Base-by-base conservation (phyloP, 2,113 vertebrate genomes). In the Alosa alosa region DNA sequence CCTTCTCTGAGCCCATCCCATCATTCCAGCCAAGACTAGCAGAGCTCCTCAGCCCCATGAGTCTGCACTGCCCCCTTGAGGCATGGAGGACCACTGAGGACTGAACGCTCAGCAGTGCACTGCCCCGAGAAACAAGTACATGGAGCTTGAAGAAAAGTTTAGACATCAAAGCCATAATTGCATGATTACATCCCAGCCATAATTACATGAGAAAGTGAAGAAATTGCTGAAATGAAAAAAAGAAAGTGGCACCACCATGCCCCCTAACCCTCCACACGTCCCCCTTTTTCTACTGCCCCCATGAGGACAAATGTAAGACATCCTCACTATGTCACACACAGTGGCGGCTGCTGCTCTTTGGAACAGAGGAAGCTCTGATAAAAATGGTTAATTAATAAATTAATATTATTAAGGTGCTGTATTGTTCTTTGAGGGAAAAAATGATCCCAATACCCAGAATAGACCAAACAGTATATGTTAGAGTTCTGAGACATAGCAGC, bases 141-240 rank as follows among this genome's bases (percentile, higher is more conserved):
- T 6, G 4, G 60, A 5, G 9, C 1, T 25, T 25, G 60, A 20
- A n/a, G 20, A 25, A 64, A 9, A 2, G 60, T 17, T 4, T 86
- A 44, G 41, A 44, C 41, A 44, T 44, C 41, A 44, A 44, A 44
- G 41, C 41, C 41, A 44, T 44, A 44, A 44, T 44, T 2, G 4
- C 41, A 44, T 44, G 41, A 44, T 81, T 86, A 87, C 86, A 88
- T 87, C 81, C 81, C 81, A 84, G 88, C 78, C 86, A 81, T 87
- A 78, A 1, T 84, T 84, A 87, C 88, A 86, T 87, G 89, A 90
- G 86, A 86, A 82, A 55, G 75, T 82, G 68, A 72, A 68, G 82
- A 89, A 52, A 83, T 81, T 39, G 45, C 78, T 87, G 89, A 88
- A 90, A 89, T 89, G 86, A 88, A 87, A 87, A 87, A 87, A 83